These are phyloP conservation scores for Austrofundulus limnaeus DNA, from an alignment of 2,113 vertebrate genomes.

Conservation along the genomic window DNA sequence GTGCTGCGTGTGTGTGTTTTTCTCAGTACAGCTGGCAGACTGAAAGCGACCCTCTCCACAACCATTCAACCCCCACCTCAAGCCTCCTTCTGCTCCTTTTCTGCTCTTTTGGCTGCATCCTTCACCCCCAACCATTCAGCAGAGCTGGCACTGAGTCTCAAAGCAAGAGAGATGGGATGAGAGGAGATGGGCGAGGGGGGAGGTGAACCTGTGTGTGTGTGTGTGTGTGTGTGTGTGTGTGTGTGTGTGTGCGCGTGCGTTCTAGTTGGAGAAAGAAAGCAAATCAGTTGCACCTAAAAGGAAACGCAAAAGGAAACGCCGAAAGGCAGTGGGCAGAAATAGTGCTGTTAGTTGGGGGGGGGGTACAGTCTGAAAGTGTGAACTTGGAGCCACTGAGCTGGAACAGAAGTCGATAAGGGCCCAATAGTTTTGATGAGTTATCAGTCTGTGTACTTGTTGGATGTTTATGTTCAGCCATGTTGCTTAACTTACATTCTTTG, in stretches of 20 bases:
- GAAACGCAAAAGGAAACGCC: slow-evolving; percentile 25
- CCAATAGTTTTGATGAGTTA: slow-evolving; percentile 42
- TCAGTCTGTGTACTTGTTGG: slow-evolving; percentile 21
- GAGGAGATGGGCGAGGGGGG: neutral
- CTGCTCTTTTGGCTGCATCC: slow-evolving; percentile 59
- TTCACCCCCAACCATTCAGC: slow-evolving; percentile 52
- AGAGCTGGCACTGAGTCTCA: slow-evolving; percentile 59
- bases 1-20: slow-evolving; percentile 50
- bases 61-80: slow-evolving; percentile 37
- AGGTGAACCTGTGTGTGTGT: no score
- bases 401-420: slow-evolving; percentile 59
- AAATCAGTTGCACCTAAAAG: slow-evolving; percentile 54
- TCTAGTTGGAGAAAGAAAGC: slow-evolving; percentile 45
- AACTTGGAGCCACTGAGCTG: slow-evolving; percentile 47
- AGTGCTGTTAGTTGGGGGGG: slow-evolving; percentile 52
- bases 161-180: slow-evolving; percentile 30
- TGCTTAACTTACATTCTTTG: no score
- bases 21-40: slow-evolving; percentile 63
- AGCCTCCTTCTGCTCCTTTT: slow-evolving; percentile 50
- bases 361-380: slow-evolving; percentile 47
- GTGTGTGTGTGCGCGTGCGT: neutral
- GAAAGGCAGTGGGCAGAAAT: slow-evolving; percentile 50
- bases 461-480: slow-evolving; percentile 11
- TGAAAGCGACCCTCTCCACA: slow-evolving; percentile 55
- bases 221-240: no score